These are phyloP conservation scores for Dryobates pubescens DNA, from an alignment of 2,797 vertebrate species.

Conservation along the genomic window DNA sequence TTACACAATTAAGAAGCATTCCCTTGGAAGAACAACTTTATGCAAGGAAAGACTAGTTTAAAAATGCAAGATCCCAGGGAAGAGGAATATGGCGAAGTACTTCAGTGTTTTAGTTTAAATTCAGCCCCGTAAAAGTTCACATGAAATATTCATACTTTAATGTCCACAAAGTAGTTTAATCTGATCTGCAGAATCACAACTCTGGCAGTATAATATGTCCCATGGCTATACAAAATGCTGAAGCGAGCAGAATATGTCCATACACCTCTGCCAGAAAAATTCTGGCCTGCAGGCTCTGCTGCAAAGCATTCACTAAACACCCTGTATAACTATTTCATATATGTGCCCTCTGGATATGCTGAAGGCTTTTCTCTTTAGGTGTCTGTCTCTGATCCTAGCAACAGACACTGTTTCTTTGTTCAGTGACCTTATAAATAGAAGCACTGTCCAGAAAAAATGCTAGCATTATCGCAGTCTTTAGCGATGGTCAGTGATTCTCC, in stretches of 20 bases:
- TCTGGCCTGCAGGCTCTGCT: background rate
- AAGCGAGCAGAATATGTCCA: constrained; percentile 34
- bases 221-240: constrained; percentile 57
- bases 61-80: constrained; percentile 56
- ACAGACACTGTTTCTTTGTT: background rate
- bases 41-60: constrained; percentile 2
- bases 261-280: constrained; percentile 45
- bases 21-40: background rate
- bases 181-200: constrained; percentile 69
- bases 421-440: constrained; percentile 24
- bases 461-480: background rate
- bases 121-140: constrained; percentile 55
- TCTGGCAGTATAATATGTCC: constrained; percentile 55
- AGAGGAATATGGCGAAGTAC: constrained; percentile 32
- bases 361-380: constrained; percentile 22
- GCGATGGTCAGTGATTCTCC: background rate
- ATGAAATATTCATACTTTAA: constrained; percentile 81
- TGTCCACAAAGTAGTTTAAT: constrained; percentile 76
- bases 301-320: constrained; percentile 32
- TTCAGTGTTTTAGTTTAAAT: constrained; percentile 69
- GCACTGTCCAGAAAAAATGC: background rate
- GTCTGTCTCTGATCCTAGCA: constrained; percentile 28
- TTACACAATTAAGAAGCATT: constrained; percentile 10
- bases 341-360: constrained; percentile 23
- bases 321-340: constrained; percentile 4